phyloP scores from a whole-genome alignment of 2,113 vertebrate genomes.

The Alexandromys fortis region DNA sequence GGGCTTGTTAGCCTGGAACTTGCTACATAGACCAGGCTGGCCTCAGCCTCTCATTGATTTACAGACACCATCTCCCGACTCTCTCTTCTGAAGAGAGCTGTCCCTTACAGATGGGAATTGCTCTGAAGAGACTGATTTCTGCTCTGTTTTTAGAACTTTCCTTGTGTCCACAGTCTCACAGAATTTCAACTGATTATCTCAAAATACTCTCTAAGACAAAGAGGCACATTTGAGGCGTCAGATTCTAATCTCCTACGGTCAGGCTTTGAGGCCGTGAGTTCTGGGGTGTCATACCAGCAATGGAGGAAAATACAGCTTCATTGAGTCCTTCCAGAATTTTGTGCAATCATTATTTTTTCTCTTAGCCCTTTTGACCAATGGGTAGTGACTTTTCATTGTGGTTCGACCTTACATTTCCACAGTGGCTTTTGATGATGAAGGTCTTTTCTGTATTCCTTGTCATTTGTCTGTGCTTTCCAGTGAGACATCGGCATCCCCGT shows the following conservation, averaged over 20 bases:
- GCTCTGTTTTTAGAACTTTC: neutral
- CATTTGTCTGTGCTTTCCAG: neutral
- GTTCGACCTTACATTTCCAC: neutral
- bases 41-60: neutral
- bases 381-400: neutral
- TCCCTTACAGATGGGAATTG: neutral
- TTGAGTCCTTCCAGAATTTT: neutral
- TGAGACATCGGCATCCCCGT: neutral
- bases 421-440: neutral
- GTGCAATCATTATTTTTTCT: neutral
- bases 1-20: neutral
- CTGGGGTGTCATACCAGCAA: neutral
- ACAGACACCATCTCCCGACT: neutral
- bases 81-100: neutral
- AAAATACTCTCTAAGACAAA: neutral
- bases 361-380: neutral
- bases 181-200: neutral
- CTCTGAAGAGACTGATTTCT: neutral
- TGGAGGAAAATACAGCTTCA: neutral
- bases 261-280: neutral
- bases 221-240: neutral
- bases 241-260: neutral
- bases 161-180: neutral
- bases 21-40: neutral
- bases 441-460: neutral